These are phyloP conservation scores for Apaloderma vittatum DNA, from an alignment of 2,113 vertebrate genomes.

Conservation along the genomic window DNA sequence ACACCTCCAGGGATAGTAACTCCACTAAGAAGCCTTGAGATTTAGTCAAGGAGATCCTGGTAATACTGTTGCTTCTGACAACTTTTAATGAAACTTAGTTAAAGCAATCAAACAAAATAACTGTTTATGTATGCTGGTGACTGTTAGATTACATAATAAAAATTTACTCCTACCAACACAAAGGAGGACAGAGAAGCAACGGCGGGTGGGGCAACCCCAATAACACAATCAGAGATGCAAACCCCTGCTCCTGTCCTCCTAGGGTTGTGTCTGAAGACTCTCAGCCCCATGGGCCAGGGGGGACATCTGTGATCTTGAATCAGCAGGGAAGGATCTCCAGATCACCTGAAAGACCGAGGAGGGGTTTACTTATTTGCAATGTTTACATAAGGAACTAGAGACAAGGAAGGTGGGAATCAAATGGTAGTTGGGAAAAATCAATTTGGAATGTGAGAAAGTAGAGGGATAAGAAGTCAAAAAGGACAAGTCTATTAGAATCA, in stretches of 20 bases:
- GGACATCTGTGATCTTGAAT: not conserved
- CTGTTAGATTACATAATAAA: not conserved
- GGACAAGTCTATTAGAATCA: not conserved
- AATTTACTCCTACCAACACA: not conserved
- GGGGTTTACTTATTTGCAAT: not conserved
- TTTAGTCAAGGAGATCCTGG: not conserved
- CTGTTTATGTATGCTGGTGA: not conserved
- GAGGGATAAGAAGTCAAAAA: not conserved
- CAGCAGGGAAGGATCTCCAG: rapidly evolving
- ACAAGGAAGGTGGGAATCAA: not conserved
- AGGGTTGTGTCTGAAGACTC: not conserved
- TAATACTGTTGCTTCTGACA: not conserved
- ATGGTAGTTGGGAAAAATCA: not conserved
- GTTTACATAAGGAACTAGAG: not conserved
- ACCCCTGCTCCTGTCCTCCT: rapidly evolving
- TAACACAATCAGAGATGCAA: not conserved
- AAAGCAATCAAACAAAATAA: not conserved
- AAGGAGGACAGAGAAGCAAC: not conserved
- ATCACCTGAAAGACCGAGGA: not conserved
- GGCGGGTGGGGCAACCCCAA: rapidly evolving
- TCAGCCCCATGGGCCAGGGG: rapidly evolving
- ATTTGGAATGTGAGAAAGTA: not conserved
- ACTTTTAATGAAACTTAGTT: not conserved
- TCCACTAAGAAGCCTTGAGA: too few relatives aligned
- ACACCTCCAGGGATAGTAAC: too few relatives aligned